Conservation (phyloP, 2,797 vertebrate genomes). For the Dendrocincla fuliginosa region DNA sequence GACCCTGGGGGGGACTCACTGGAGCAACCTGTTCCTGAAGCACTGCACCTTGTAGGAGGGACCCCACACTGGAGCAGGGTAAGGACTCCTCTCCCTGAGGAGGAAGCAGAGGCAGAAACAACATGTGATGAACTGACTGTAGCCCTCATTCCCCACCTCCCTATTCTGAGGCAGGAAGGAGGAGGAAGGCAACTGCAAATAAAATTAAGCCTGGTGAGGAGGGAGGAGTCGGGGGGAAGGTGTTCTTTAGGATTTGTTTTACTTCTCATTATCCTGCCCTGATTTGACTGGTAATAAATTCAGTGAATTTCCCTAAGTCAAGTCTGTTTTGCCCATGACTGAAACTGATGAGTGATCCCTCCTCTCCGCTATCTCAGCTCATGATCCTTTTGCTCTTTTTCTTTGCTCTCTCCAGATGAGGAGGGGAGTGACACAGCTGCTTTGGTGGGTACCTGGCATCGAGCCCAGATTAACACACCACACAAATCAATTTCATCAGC, state of each 20-base stretch:
- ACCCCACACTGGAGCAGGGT: neutral
- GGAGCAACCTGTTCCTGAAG: neutral
- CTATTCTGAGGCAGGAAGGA: neutral
- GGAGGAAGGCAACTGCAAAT: neutral
- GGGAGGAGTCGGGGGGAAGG: neutral
- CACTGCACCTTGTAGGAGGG: neutral
- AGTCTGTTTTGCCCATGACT: neutral
- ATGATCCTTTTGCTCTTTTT: neutral
- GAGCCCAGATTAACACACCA: neutral
- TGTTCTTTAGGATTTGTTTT: neutral
- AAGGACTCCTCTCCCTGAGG: neutral
- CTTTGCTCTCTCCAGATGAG: neutral
- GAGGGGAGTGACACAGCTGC: neutral
- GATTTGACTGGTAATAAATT: neutral
- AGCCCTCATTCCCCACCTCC: neutral
- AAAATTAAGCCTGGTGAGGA: neutral
- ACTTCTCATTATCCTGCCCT: neutral
- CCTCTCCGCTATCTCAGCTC: neutral
- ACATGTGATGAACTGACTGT: neutral
- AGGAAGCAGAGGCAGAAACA: neutral
- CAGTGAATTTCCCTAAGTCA: neutral
- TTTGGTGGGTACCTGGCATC: neutral
- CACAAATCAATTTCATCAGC: neutral
- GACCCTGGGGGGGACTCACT: too few species aligned
- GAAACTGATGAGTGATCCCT: neutral